A percentile compares a stretch with the other conserved stretches of the same genome.
Evolutionary conservation across 2,888 invertebrate genomes (phyloP).

Genomic region (Dynastes tityus): DNA sequence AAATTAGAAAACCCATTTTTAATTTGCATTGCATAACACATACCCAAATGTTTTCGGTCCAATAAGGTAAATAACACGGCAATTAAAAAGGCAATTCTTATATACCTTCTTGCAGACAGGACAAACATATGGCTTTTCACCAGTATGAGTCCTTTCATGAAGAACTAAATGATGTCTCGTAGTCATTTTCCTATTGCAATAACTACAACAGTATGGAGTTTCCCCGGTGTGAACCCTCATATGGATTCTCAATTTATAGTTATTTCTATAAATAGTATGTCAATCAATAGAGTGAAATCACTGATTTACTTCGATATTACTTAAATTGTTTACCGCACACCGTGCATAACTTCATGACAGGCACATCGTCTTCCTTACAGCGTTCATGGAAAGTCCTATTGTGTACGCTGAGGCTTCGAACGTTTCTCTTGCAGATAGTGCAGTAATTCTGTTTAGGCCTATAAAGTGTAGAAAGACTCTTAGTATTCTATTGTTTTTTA

Average conservation of each 20-base stretch:
- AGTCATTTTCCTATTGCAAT: constrained; percentile 63
- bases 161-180: constrained; percentile 61
- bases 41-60: too few species aligned
- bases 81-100: neutral
- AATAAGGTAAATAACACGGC: too few species aligned
- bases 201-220: constrained; percentile 62
- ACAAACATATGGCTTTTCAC: constrained; percentile 64
- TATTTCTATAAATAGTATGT: constrained; percentile 29
- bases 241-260: constrained; percentile 41
- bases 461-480: neutral
- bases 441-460: constrained; percentile 38
- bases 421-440: constrained; percentile 24
- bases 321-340: constrained; percentile 50
- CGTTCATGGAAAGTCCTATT: constrained; percentile 12
- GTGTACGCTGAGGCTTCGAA: constrained; percentile 31
- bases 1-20: too few species aligned
- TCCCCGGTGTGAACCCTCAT: constrained; percentile 63
- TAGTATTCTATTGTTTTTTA: neutral
- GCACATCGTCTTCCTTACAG: neutral
- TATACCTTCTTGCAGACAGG: constrained; percentile 64
- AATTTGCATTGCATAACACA: too few species aligned
- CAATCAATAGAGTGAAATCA: neutral
- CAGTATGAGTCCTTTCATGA: constrained; percentile 64
- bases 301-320: constrained; percentile 13
- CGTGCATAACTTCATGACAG: constrained; percentile 33